Base-by-base conservation (phyloP, 2,797 vertebrate genomes). In the Euthynnus affinis region DNA sequence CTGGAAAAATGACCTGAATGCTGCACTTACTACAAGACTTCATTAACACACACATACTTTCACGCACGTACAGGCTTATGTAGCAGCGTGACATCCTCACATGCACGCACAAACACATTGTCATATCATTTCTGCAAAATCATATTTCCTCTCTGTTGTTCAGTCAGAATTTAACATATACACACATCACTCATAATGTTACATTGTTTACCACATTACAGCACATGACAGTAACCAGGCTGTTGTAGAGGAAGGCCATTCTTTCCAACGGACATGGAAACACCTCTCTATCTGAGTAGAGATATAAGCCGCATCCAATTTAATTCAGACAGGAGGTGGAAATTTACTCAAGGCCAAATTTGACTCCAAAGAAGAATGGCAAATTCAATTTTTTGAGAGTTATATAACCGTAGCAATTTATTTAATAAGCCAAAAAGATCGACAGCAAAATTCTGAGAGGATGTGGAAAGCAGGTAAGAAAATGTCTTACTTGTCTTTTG, bases 1-100 rank as follows among this genome's bases (percentile, higher is more conserved):
- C 46, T 78, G 51, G 20, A 61, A 74, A 83, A 82, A 70, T 57
- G 46, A 75, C 77, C 77, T 75, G 53, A 85, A 82, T 69, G 73
- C 49, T 78, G 68, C 69, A 71, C 66, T 79, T 78, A 84, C 52
- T 63, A 55, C 67, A 73, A 60, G 25, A 48, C 53, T 74, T 73
- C 49, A 69, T 62, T 25, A 74, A 62, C 67, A 70, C 29, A 51
- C 51, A 65, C 63, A 40, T 29, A 70, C 9, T 7, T 5, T 57
- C 40, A 65, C 15, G 27, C 44, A 42, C 42, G 22, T 3, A 52
- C 10, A 34, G 42, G 17, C 29, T 32, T 13, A 32, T 13, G 12
- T 32, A 56, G n/a, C 20, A 65, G 6, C 20, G 58, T 37, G 27
- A 22, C 32, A 61, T 20, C 7, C 44, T 34, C 42, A 27, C n/a